phyloP scores from a whole-genome alignment of 2,888 invertebrate species.

The Leucania comma region DNA sequence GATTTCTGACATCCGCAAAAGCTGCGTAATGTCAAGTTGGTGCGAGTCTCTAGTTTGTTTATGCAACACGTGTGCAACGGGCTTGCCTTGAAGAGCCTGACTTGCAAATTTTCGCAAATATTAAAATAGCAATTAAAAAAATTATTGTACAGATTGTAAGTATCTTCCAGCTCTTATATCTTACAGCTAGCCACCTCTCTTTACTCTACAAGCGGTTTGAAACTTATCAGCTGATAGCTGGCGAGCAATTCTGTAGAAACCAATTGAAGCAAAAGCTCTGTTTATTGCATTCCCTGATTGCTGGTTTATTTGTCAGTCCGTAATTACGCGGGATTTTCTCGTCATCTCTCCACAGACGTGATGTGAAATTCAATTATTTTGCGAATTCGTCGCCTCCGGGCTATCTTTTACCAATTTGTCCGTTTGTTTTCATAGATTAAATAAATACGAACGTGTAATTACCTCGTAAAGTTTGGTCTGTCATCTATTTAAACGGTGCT shows the following conservation, averaged over 20 bases:
- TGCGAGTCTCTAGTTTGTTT: too few species aligned
- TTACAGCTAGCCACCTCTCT: background rate
- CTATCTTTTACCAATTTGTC: constrained; percentile 29
- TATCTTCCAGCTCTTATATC: too few species aligned
- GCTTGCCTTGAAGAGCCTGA: too few species aligned
- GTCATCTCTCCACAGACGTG: constrained; percentile 70
- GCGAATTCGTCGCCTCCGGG: constrained; percentile 19
- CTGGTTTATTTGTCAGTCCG: constrained; percentile 59
- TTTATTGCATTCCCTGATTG: constrained; percentile 40
- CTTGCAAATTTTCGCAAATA: too few species aligned
- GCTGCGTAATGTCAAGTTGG: too few species aligned
- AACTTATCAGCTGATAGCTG: background rate
- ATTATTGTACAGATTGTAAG: background rate
- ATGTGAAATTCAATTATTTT: constrained; percentile 71
- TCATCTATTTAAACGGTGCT: too few species aligned
- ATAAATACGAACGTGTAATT: constrained; percentile 8
- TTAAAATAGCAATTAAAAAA: too few species aligned
- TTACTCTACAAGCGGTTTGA: background rate
- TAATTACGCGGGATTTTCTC: constrained; percentile 77
- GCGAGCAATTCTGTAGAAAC: constrained; percentile 10
- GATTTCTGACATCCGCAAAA: too few species aligned
- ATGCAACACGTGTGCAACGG: too few species aligned
- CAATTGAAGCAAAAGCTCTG: constrained; percentile 35
- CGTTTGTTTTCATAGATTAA: constrained; percentile 7
- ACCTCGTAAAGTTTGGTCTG: background rate